Evolutionary conservation across 2,113 vertebrate species (phyloP), one percentile per base, ranked within the genome.

Genomic region (Hyperopisus bebe): DNA sequence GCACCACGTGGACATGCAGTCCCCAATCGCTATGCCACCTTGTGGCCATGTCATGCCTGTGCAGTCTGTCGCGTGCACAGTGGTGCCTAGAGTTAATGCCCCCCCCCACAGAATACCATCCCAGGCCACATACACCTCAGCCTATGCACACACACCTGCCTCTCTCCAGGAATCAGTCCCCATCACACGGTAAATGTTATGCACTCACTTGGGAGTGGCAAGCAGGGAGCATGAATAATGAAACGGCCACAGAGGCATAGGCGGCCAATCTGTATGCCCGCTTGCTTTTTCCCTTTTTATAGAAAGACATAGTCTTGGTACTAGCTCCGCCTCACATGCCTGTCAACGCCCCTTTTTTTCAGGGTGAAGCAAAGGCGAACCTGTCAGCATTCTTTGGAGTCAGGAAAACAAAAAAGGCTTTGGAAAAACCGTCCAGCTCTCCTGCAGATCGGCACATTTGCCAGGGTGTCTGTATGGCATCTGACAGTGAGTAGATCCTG

Each of bases 171-270:
- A 10, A 58, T 74, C 87, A 88, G 55, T 39, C 62, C 83, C 35
- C 58, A n/a, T 35, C 24, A 77, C 70, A 88, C 86, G 10, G 88
- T 90, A 39, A 91, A 90, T 90, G 66, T 17, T 48, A 3, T 39
- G 24, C 39, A 27, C 13, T 77, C 51, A 39, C 53, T 51, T 17
- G 17, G 31, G 70, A 31, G 31, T 0, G 35, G 27, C 44, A 19
- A 15, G 44, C 44, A 47, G 21, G 13, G 74, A 31, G 24, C 35
- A 55, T 86, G 19, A 35, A 90, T 89, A 88, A 44, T 89, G 19
- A 84, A 89, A 46, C 13, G 42, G 17, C 4, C 31, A 13, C 13
- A 35, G 13, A 27, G 11, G 70, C 31, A 17, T 13, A 5, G 74
- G 13, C 5, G 15, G 74, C 31, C 35, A 6, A 6, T 7, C 39